phyloP scores from a whole-genome alignment of 2,797 vertebrate genomes.

The Remorina albescens region DNA sequence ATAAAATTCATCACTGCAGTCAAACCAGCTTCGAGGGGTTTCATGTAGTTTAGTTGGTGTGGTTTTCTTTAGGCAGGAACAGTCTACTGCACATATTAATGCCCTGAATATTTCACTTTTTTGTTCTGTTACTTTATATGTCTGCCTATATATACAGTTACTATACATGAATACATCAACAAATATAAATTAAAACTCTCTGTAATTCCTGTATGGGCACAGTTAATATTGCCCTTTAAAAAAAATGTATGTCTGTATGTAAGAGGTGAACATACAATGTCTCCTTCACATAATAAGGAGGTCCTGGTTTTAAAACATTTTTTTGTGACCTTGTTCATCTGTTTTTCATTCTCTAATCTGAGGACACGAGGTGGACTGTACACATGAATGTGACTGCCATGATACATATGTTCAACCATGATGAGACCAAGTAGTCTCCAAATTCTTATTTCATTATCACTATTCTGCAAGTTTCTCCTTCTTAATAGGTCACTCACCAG shows the following conservation, averaged over 20 bases:
- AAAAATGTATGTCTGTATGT: too few species aligned
- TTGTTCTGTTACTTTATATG: background rate
- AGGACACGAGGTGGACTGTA: constrained; percentile 1
- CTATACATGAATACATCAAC: background rate
- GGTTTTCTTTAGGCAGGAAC: too few species aligned
- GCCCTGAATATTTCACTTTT: background rate
- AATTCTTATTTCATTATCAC: background rate
- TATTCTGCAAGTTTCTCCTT: background rate
- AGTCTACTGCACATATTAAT: background rate
- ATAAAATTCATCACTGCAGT: background rate
- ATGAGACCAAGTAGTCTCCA: background rate
- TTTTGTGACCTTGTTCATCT: background rate
- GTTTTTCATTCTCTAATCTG: background rate
- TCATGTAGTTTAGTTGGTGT: background rate
- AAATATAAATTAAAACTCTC: too few species aligned
- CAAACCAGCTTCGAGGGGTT: background rate
- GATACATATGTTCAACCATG: background rate
- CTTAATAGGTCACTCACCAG: constrained; percentile 1
- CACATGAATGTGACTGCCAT: background rate
- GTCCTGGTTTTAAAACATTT: background rate
- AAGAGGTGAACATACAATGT: too few species aligned
- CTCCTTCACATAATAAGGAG: background rate
- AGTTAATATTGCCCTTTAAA: background rate
- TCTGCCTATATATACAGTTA: background rate
- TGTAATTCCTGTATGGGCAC: too few species aligned